phyloP scores from a whole-genome alignment of 2,888 invertebrate genomes.

The Listrodromus nycthemerus region DNA sequence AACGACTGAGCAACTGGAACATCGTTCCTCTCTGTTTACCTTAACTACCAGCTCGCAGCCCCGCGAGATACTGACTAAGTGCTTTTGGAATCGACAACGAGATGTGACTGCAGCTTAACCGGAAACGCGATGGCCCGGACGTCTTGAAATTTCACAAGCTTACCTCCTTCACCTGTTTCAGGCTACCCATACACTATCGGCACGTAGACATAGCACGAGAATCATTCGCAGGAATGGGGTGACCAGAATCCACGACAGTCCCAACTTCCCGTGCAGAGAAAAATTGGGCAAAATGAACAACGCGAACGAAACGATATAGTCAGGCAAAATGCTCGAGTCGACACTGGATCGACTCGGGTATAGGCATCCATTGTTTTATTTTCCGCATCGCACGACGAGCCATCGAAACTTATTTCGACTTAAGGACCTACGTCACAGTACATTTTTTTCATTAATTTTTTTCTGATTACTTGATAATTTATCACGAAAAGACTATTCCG shows the following conservation, averaged over 20 bases:
- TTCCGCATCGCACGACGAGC: too few species aligned
- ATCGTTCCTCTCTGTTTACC: conserved; percentile 52
- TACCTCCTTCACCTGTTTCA: conserved; percentile 23
- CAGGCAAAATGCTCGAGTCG: too few species aligned
- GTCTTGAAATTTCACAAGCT: conserved; percentile 18
- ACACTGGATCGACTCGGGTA: too few species aligned
- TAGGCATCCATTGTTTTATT: too few species aligned
- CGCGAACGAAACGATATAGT: too few species aligned
- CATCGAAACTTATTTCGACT: too few species aligned
- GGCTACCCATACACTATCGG: background rate
- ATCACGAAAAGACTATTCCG: too few species aligned
- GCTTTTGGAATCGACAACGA: conserved; percentile 59
- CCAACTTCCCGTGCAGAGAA: too few species aligned
- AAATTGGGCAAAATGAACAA: too few species aligned
- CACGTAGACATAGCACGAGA: background rate
- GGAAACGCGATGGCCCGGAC: conserved; percentile 9
- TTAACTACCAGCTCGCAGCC: conserved; percentile 25
- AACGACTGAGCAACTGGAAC: conserved; percentile 38
- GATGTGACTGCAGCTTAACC: conserved; percentile 46
- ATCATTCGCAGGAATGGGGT: background rate
- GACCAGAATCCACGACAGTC: background rate
- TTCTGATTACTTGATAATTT: too few species aligned
- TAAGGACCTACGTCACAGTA: too few species aligned
- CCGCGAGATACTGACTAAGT: conserved; percentile 54
- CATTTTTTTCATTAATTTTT: too few species aligned